These are phyloP conservation scores for Psilopogon haemacephalus DNA, from an alignment of 2,113 vertebrate genomes.

Conservation along the genomic window DNA sequence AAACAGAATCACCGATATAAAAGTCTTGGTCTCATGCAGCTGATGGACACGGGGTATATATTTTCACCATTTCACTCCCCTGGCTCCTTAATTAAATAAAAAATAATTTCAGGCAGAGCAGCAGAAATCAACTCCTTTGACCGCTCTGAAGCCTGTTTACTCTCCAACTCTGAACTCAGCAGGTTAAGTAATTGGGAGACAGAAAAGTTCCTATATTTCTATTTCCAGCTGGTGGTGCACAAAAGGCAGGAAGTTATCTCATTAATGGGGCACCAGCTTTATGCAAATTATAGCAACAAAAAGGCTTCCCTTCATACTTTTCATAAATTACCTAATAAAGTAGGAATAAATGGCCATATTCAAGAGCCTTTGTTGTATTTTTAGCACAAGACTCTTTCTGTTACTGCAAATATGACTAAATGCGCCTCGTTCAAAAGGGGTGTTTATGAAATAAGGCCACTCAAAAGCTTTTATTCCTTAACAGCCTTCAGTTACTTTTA, in stretches of 20 bases:
- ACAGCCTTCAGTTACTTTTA: slow-evolving; percentile 87
- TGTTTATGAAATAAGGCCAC: slow-evolving; percentile 86
- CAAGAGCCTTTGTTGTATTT: slow-evolving; percentile 87
- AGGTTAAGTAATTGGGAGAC: slow-evolving; percentile 86
- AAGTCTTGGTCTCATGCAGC: not conserved
- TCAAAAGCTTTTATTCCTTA: slow-evolving; percentile 85
- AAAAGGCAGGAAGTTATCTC: slow-evolving; percentile 90
- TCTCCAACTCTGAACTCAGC: slow-evolving; percentile 87
- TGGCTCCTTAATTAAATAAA: slow-evolving; percentile 67
- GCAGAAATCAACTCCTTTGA: slow-evolving; percentile 76
- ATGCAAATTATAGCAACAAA: slow-evolving; percentile 87
- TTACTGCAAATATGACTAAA: slow-evolving; percentile 88
- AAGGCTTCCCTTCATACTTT: slow-evolving; percentile 86
- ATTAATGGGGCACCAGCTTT: slow-evolving; percentile 87
- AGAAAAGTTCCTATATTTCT: slow-evolving; percentile 86
- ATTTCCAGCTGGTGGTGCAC: slow-evolving; percentile 84
- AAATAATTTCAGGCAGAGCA: slow-evolving; percentile 65
- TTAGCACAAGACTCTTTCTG: slow-evolving; percentile 89
- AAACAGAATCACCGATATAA: not conserved
- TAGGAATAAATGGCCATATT: slow-evolving; percentile 87
- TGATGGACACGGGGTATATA: slow-evolving; percentile 2
- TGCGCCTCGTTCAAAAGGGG: slow-evolving; percentile 83
- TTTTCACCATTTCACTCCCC: slow-evolving; percentile 43
- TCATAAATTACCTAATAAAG: slow-evolving; percentile 89
- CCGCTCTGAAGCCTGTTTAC: slow-evolving; percentile 80